Conservation (phyloP, 2,113 vertebrate species). For the Coryphaenoides rupestris region DNA sequence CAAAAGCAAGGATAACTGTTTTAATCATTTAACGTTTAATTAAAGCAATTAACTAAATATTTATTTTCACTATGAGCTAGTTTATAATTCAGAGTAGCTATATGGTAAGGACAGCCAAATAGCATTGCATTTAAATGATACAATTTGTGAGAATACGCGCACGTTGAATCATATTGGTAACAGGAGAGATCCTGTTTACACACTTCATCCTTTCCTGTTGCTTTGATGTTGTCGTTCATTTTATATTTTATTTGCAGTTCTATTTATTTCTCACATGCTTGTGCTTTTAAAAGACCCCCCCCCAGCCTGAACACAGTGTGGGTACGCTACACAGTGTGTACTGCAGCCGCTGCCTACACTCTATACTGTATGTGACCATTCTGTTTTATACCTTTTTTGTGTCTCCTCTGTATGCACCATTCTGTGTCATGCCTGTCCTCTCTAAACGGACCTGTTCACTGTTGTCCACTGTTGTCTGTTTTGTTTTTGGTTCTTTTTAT, state of each 20-base stretch:
- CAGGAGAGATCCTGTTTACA: too few species aligned
- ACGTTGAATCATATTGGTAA: too few species aligned
- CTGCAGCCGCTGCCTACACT: constrained; percentile 7
- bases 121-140: too few species aligned
- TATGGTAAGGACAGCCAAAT: too few species aligned
- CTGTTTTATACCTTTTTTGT: constrained; percentile 28
- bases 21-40: too few species aligned
- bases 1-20: too few species aligned
- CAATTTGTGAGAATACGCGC: too few species aligned
- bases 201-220: too few species aligned
- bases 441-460: not conserved
- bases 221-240: constrained; percentile 4
- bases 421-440: constrained; percentile 16
- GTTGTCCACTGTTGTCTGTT: constrained; percentile 10
- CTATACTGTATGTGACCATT: constrained; percentile 8
- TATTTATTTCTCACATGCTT: not conserved
- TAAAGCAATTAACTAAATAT: too few species aligned
- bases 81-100: too few species aligned
- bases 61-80: too few species aligned
- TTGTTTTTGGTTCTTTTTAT: not conserved
- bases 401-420: constrained; percentile 15
- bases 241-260: constrained; percentile 7
- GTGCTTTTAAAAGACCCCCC: not conserved
- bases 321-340: not conserved
- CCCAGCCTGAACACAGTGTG: not conserved